Percentiles rank a stretch among this genome's conserved stretches.
Conservation (phyloP, 2,797 vertebrate genomes). For the Sebastes aleutianus region DNA sequence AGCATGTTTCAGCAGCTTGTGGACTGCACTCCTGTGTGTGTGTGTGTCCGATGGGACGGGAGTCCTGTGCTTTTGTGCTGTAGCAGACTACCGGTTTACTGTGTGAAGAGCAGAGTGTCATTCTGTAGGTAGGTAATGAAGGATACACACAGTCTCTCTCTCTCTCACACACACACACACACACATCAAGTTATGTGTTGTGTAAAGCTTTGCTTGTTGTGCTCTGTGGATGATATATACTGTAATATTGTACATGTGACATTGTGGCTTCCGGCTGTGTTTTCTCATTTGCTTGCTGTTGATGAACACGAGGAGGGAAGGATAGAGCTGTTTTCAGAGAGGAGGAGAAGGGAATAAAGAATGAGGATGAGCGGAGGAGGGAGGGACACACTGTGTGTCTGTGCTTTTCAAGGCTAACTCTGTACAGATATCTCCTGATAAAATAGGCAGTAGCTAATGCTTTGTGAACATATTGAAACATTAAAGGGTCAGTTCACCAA, state of each 20-base stretch:
- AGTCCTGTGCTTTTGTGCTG: constrained; percentile 22
- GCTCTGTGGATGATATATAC: neutral
- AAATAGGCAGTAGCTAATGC: neutral
- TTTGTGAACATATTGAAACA: neutral
- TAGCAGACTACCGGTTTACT: constrained; percentile 32
- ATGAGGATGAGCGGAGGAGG: neutral
- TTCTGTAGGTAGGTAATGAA: constrained; percentile 43
- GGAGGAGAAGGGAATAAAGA: neutral
- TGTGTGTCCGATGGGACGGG: constrained; percentile 5
- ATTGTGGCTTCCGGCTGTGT: neutral
- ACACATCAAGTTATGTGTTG: neutral
- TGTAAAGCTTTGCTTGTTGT: neutral
- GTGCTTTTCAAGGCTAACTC: constrained; percentile 25
- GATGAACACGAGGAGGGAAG: constrained; percentile 1
- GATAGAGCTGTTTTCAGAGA: neutral
- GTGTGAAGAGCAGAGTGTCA: constrained; percentile 31
- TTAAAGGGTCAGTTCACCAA: neutral
- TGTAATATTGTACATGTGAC: neutral
- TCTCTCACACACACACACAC: neutral
- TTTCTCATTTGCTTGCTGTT: neutral
- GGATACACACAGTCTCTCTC: neutral
- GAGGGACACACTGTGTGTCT: constrained; percentile 9
- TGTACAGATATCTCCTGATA: neutral
- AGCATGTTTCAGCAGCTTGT: constrained; percentile 55
- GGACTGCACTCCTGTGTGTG: constrained; percentile 12